Base-by-base conservation (phyloP, 37 sponge, comb jelly and placozoan species). In the Halichondria panicea region DNA sequence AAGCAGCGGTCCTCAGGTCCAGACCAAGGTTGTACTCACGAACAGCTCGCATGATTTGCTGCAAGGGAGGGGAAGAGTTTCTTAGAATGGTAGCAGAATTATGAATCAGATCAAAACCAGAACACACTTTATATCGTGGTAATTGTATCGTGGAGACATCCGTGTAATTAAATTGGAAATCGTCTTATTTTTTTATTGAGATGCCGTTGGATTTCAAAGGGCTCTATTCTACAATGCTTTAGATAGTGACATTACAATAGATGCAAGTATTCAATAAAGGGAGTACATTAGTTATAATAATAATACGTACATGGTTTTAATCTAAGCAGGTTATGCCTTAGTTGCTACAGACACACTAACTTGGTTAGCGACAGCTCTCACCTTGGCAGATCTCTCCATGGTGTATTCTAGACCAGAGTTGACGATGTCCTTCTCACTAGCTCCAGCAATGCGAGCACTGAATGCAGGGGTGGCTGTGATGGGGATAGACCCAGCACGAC, bases 341-440 rank as follows among this genome's bases (percentile, higher is more conserved):
- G n/a, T n/a, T n/a, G n/a, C n/a, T n/a, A n/a, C n/a, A n/a, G n/a
- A n/a, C n/a, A n/a, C n/a, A n/a, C n/a, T n/a, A n/a, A n/a, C n/a
- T n/a, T n/a, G n/a, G n/a, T n/a, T n/a, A n/a, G n/a, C n/a, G n/a
- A 32, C 64, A 77, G 34, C 43, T 48, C 75, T 57, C 35, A 89
- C 90, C 73, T 77, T 87, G 45, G 96, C 95, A 44, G 99, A 95
- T 71, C 99, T 78, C 57, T 93, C 94, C 99, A 98, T 98, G 22
- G 99, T 98, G 83, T 87, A 98, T 50, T 89, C 91, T 61, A 98
- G 85, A 1, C 96, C 99, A 19, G 96, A 95, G 86, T 98, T 81
- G 52, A 98, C 99, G 45, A 98, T 98, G 73, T 98, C 99, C 79
- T 92, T 98, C 72, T 98, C 99, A 73, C 88, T 82, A 24, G 99